These are phyloP conservation scores for Phymorhynchus buccinoides DNA, from an alignment of 1,140 invertebrate species.

Conservation along the genomic window DNA sequence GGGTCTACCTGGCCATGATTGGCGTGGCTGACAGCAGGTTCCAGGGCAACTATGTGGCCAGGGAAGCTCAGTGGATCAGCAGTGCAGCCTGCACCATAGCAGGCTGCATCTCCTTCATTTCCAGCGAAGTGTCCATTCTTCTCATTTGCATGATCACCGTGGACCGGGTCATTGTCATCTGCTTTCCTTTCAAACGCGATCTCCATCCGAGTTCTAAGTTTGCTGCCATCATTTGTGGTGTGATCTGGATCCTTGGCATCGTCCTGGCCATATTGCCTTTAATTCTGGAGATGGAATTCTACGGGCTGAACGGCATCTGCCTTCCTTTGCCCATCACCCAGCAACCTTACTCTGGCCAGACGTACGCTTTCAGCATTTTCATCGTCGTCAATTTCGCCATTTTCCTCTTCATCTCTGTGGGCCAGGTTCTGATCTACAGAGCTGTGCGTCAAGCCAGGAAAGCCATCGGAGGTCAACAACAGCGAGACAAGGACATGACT, in stretches of 20 bases:
- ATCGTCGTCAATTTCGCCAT: constrained; percentile 48
- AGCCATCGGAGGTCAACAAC: not conserved
- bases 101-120: constrained; percentile 58
- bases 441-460: constrained; percentile 24
- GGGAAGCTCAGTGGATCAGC: constrained; percentile 54
- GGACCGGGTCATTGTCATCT: constrained; percentile 58
- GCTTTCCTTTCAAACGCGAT: constrained; percentile 56
- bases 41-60: constrained; percentile 53
- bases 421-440: constrained; percentile 47
- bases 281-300: constrained; percentile 43
- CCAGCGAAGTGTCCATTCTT: constrained; percentile 57
- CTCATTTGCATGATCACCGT: constrained; percentile 60
- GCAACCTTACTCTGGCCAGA: constrained; percentile 34
- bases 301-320: constrained; percentile 50
- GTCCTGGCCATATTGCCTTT: constrained; percentile 35
- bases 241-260: constrained; percentile 41
- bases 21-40: constrained; percentile 56
- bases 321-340: constrained; percentile 50
- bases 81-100: constrained; percentile 54
- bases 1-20: constrained; percentile 63
- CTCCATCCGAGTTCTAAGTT: constrained; percentile 36
- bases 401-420: constrained; percentile 47
- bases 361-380: constrained; percentile 50
- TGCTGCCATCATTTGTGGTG: not conserved
- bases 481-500: constrained; percentile 29